Percentiles rank a stretch among this genome's conserved stretches.
phyloP scores from a whole-genome alignment of 2,888 invertebrate genomes.

The Melinaea marsaeus region DNA sequence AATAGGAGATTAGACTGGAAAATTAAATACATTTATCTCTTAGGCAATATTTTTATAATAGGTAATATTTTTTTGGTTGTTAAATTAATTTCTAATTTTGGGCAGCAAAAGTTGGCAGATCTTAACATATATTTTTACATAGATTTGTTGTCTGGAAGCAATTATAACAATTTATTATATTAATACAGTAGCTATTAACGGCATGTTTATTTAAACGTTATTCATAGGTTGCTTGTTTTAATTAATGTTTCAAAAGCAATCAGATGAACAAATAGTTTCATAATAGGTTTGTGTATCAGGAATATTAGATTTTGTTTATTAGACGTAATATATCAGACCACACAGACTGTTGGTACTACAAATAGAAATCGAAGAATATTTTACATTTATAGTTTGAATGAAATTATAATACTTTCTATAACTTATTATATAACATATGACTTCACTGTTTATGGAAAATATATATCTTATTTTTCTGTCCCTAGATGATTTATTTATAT shows the following conservation, averaged over 20 bases:
- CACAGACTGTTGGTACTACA: conserved; percentile 7
- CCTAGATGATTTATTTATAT: no score
- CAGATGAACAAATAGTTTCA: conserved; percentile 43
- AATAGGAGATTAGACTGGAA: no score
- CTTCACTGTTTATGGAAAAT: no score
- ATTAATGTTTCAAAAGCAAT: conserved; percentile 48
- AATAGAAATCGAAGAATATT: no score
- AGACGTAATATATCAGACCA: conserved; percentile 26
- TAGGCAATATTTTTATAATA: no score
- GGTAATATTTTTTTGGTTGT: no score
- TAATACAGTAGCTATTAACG: neutral
- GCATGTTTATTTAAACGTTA: neutral
- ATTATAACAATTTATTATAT: neutral
- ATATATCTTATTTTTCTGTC: no score
- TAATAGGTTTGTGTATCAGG: conserved; percentile 38
- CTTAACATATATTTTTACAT: neutral
- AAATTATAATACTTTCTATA: no score
- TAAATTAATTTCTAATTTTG: no score
- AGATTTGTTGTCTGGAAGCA: neutral
- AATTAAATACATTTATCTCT: no score
- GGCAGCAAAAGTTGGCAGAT: neutral
- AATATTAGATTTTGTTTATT: conserved; percentile 30
- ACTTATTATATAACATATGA: no score
- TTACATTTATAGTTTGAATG: no score
- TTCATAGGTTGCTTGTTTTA: conserved; percentile 42